Evolutionary conservation across 37 sponge, comb jelly and placozoan species (phyloP).

Genomic region (Cliona cf. orientalis): DNA sequence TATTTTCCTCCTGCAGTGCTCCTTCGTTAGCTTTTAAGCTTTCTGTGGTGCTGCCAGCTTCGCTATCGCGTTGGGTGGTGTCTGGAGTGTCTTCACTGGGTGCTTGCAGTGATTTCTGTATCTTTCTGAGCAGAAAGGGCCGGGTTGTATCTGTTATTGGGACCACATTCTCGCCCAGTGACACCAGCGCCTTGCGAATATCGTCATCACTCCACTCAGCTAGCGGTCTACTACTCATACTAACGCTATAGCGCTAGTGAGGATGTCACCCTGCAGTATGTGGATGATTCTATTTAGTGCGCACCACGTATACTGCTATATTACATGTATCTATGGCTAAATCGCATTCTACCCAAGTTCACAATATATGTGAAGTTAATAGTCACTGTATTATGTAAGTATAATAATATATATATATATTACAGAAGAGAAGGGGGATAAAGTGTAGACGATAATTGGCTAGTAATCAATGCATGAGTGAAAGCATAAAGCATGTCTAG

Average conservation of each 20-base stretch:
- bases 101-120: background rate
- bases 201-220: slow-evolving; percentile 33
- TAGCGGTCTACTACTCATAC: background rate
- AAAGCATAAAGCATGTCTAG: slow-evolving; percentile 1
- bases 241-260: background rate
- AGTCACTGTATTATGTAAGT: background rate
- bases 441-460: background rate
- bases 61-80: background rate
- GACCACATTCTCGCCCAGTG: background rate
- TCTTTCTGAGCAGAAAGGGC: slow-evolving; percentile 37
- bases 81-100: background rate
- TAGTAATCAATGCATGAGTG: background rate
- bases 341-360: background rate
- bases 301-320: background rate
- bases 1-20: background rate
- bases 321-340: background rate
- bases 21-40: background rate
- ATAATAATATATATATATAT: slow-evolving; percentile 1
- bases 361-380: background rate
- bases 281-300: background rate
- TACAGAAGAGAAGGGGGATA: slow-evolving; percentile 4
- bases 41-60: background rate
- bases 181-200: slow-evolving; percentile 11
- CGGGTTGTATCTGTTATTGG: slow-evolving; percentile 53
- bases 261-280: too few species aligned